These are phyloP conservation scores for Epiblema foenella DNA, from an alignment of 2,888 invertebrate species.

Conservation along the genomic window DNA sequence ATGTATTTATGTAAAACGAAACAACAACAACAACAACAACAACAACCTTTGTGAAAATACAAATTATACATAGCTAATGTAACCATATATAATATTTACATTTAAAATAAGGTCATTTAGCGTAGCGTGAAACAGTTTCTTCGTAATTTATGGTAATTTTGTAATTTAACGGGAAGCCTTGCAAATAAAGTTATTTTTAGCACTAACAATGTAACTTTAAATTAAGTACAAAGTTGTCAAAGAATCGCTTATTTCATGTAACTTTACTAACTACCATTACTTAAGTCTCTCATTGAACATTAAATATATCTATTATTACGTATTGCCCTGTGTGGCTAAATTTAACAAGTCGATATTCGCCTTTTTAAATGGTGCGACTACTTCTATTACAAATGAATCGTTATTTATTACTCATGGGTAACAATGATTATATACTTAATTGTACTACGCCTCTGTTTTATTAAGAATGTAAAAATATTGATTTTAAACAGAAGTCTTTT, in stretches of 20 bases:
- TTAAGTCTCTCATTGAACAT: background rate
- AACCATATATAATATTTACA: background rate
- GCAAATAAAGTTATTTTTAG: constrained; percentile 29
- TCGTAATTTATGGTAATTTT: background rate
- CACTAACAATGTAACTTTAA: background rate
- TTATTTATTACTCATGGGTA: background rate
- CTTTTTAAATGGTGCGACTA: background rate
- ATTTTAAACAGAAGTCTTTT: background rate
- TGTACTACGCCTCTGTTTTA: background rate
- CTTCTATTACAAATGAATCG: background rate
- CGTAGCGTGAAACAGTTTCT: background rate
- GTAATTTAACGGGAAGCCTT: background rate
- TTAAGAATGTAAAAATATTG: background rate
- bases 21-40: no score
- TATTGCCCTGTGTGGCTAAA: background rate
- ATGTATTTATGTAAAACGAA: background rate
- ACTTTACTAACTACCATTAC: background rate
- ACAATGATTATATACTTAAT: background rate
- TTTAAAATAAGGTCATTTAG: background rate
- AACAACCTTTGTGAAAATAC: background rate
- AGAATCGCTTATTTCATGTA: background rate
- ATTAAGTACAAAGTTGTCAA: constrained; percentile 7
- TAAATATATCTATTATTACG: no score
- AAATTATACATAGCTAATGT: no score
- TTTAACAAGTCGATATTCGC: background rate